A percentile compares a stretch with the other conserved stretches of the same genome.
Evolutionary conservation across 2,113 vertebrate species (phyloP).

Genomic region (Ophthalmolycus amberensis): DNA sequence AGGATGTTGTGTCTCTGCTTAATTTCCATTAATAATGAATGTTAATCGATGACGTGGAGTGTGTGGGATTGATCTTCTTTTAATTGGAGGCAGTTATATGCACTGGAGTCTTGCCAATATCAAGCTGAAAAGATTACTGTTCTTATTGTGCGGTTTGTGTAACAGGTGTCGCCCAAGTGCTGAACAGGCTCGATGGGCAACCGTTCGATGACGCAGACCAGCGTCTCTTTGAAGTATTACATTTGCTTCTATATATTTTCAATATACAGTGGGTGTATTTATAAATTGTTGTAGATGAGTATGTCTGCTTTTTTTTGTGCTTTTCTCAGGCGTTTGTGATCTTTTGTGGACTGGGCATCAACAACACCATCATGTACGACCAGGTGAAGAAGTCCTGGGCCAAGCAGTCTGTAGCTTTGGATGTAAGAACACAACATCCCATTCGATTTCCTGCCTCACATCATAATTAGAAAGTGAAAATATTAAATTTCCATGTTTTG

Average conservation of each 20-base stretch:
- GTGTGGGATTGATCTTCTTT: conserved; percentile 61
- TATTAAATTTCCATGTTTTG: background rate
- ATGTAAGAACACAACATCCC: conserved; percentile 85
- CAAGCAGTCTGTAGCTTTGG: conserved; percentile 98
- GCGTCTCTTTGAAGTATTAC: conserved; percentile 94
- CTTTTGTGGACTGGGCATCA: conserved; percentile 98
- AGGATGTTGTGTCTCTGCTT: conserved; percentile 14
- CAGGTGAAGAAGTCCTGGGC: conserved; percentile 99
- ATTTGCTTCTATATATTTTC: background rate
- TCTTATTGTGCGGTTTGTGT: conserved; percentile 37
- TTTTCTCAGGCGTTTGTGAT: conserved; percentile 95
- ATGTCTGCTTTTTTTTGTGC: conserved; percentile 28
- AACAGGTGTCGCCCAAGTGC: conserved; percentile 95
- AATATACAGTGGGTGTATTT: background rate
- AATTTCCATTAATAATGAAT: conserved; percentile 47
- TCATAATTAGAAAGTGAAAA: background rate
- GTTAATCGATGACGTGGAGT: conserved; percentile 38
- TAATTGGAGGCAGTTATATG: conserved; percentile 45
- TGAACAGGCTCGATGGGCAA: conserved; percentile 96
- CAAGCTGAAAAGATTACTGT: background rate
- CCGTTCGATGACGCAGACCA: conserved; percentile 97
- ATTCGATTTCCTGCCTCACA: background rate
- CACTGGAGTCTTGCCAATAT: background rate
- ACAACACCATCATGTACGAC: conserved; percentile 99
- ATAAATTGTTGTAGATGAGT: background rate